Conservation (phyloP, 2,113 vertebrate species). For the Trachemys scripta region DNA sequence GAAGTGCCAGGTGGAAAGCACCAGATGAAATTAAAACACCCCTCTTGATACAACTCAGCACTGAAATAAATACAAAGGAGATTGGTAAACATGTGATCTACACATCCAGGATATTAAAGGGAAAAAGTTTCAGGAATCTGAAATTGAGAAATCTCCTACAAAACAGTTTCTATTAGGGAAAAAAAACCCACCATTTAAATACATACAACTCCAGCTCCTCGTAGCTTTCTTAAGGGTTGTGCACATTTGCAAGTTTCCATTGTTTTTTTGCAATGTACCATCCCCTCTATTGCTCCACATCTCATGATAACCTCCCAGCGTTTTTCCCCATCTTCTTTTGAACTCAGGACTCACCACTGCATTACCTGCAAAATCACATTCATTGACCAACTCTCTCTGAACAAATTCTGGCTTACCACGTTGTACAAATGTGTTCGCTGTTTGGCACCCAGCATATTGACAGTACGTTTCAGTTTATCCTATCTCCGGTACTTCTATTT, state of each 20-base stretch:
- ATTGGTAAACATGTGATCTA: slow-evolving; percentile 54
- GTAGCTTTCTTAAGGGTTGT: background rate
- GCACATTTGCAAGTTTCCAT: background rate
- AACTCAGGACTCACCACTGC: background rate
- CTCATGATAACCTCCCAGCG: background rate
- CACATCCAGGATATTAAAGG: background rate
- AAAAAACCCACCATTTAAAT: background rate
- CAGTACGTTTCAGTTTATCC: background rate
- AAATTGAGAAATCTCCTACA: background rate
- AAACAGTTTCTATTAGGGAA: background rate
- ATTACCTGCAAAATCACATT: background rate
- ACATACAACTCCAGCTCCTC: background rate
- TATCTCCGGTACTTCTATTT: fast-evolving
- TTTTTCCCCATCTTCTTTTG: background rate
- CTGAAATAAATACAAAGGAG: slow-evolving; percentile 63
- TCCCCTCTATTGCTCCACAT: background rate
- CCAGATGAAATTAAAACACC: slow-evolving; percentile 74
- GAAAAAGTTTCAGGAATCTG: background rate
- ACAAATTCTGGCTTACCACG: background rate
- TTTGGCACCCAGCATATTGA: background rate
- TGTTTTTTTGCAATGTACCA: background rate
- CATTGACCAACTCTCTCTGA: background rate
- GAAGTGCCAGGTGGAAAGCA: slow-evolving; percentile 66
- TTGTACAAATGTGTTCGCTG: fast-evolving
- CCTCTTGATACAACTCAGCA: slow-evolving; percentile 53